Base-by-base conservation (phyloP, 2,797 vertebrate genomes). In the Premnoplex brunnescens region DNA sequence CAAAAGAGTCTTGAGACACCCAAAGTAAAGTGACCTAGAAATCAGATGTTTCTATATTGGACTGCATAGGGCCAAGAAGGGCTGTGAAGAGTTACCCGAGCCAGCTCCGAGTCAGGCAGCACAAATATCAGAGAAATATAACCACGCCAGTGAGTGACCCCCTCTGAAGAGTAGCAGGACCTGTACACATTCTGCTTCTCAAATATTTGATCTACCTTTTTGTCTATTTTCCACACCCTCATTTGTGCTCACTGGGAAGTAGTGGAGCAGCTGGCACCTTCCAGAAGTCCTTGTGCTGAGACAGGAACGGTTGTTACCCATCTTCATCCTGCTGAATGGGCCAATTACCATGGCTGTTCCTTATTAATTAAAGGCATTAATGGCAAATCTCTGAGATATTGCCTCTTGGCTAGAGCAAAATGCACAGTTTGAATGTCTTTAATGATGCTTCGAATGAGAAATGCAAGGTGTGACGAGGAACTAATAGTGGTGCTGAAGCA, bases 361-460 rank as follows among this genome's bases (percentile, higher is more conserved):
- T 54, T 5, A 24, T 72, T 58, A 62, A 86, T 69, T 69, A 86
- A 68, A 78, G 46, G 43, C 67, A 64, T 62, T 84, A 86, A 43
- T 41, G 46, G 54, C 30, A 92, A 54, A 74, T 32, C 11, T 24
- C 67, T 27, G 63, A 30, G 51, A 16, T 56, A 48, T 16, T 91
- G 55, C 76, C 89, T 85, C 56, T 78, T 75, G 69, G 82, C 73
- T 80, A 83, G 14, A 88, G 58, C 6, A 39, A 68, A 93, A 58
- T 20, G 22, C 41, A 62, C 27, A 28, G 34, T 73, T 39, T 60
- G 74, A 74, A 67, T 72, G 16, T 30, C 51, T 86, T 68, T 67
- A 71, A 67, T 11, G 17, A 34, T 12, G 17, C 14, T 73, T 69
- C 59, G 23, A 58, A 22, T 67, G 32, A 83, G 71, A 59, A 55